Percentiles rank a stretch among this genome's conserved stretches.
These are phyloP conservation scores for Unio pictorum DNA, from an alignment of 2,888 invertebrate genomes.

Conservation along the genomic window DNA sequence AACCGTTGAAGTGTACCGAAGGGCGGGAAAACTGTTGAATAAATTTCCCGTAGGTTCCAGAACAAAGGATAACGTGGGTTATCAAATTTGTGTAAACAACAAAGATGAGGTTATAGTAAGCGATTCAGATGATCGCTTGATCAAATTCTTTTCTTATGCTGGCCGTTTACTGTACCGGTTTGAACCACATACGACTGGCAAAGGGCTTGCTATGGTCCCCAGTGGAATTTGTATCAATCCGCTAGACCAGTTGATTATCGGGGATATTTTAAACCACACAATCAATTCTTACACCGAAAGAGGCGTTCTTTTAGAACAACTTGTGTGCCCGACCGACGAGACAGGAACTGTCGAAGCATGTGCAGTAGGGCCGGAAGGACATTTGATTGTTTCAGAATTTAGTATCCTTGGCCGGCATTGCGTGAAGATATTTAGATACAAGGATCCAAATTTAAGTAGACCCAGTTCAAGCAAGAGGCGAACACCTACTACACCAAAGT, in stretches of 20 bases:
- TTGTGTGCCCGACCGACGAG: constrained; percentile 59
- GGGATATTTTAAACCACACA: constrained; percentile 61
- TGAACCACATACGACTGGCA: constrained; percentile 39
- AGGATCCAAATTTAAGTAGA: constrained; percentile 54
- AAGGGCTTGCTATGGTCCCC: constrained; percentile 55
- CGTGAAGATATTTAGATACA: constrained; percentile 65
- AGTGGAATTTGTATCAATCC: constrained; percentile 57
- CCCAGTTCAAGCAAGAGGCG: constrained; percentile 55
- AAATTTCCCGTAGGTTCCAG: constrained; percentile 33
- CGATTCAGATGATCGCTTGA: constrained; percentile 46
- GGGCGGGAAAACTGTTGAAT: constrained; percentile 46
- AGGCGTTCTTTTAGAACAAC: constrained; percentile 53
- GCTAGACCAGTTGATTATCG: constrained; percentile 56
- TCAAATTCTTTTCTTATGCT: constrained; percentile 54
- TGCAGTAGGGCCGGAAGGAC: constrained; percentile 65
- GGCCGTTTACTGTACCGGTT: constrained; percentile 56
- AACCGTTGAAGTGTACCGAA: constrained; percentile 52
- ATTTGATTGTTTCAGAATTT: constrained; percentile 60
- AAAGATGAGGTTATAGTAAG: constrained; percentile 58
- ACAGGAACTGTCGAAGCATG: constrained; percentile 59
- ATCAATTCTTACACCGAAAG: constrained; percentile 60
- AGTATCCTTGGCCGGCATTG: constrained; percentile 61
- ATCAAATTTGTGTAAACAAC: constrained; percentile 47
- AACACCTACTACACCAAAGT: constrained; percentile 42
- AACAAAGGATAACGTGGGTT: constrained; percentile 17